Evolutionary conservation across 2,113 vertebrate genomes (phyloP).

Genomic region (Rynchops niger): DNA sequence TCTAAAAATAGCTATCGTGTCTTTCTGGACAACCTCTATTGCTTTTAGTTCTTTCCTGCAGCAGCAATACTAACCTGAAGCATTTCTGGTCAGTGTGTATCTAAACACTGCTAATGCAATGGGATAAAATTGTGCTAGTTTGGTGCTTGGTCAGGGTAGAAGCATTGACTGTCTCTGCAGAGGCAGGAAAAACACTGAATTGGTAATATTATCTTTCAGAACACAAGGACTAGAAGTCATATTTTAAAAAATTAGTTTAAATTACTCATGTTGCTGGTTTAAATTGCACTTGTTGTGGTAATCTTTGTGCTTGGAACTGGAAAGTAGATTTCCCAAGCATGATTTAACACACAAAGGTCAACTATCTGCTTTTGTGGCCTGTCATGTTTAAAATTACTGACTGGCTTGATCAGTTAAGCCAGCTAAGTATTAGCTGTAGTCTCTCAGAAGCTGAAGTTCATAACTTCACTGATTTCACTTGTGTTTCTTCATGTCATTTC

Average conservation of each 20-base stretch:
- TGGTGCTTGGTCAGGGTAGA: neutral
- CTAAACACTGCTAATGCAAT: neutral
- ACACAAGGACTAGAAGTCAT: neutral
- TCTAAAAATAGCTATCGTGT: neutral
- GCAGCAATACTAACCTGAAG: neutral
- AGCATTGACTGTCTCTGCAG: neutral
- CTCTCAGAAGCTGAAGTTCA: neutral
- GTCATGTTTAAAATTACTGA: neutral
- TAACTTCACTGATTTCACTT: neutral
- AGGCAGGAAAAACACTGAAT: neutral
- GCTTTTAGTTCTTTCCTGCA: neutral
- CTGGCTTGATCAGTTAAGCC: neutral
- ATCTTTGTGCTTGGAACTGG: slow-evolving; percentile 4
- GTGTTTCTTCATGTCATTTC: neutral
- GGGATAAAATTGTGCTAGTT: neutral
- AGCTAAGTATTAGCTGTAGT: neutral
- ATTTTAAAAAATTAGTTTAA: neutral
- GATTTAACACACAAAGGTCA: neutral
- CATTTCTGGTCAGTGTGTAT: neutral
- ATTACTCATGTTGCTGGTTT: neutral
- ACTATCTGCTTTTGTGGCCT: neutral
- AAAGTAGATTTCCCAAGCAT: neutral
- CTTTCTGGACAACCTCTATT: neutral
- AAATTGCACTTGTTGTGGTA: neutral
- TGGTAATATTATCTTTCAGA: neutral